Percentiles rank a stretch among this genome's conserved stretches.
These are phyloP conservation scores for Epistrophe grossulariae DNA, from an alignment of 2,888 invertebrate genomes.

Conservation along the genomic window DNA sequence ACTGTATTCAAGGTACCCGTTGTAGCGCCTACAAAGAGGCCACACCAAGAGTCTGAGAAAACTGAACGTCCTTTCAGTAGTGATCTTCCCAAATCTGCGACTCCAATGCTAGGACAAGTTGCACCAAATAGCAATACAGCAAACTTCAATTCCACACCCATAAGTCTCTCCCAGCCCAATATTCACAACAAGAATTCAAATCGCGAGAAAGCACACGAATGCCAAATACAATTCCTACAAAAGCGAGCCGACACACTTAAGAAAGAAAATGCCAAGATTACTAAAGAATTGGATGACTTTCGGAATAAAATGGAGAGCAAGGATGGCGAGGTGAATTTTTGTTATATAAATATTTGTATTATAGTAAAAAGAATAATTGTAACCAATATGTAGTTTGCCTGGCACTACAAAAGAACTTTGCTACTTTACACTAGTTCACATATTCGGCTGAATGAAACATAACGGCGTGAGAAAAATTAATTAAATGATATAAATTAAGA, in stretches of 20 bases:
- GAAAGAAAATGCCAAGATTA: conserved; percentile 80
- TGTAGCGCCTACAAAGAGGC: conserved; percentile 46
- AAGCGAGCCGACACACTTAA: conserved; percentile 81
- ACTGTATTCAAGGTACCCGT: conserved; percentile 49
- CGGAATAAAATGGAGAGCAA: conserved; percentile 79
- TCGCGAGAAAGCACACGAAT: conserved; percentile 69
- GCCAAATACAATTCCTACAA: conserved; percentile 81
- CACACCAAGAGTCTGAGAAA: conserved; percentile 36
- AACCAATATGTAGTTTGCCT: too few relatives aligned
- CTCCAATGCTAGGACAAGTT: conserved; percentile 37
- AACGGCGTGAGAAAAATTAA: too few relatives aligned
- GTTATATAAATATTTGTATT: not conserved
- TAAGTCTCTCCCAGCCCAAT: conserved; percentile 37
- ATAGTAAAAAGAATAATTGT: too few relatives aligned
- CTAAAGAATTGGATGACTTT: conserved; percentile 79
- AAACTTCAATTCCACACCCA: not conserved
- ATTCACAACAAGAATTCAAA: conserved; percentile 23
- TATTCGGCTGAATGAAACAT: too few relatives aligned
- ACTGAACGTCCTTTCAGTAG: conserved; percentile 39
- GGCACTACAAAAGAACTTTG: too few relatives aligned
- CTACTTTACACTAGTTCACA: too few relatives aligned
- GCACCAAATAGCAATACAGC: not conserved
- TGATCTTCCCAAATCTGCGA: conserved; percentile 21
- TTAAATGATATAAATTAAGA: too few relatives aligned
- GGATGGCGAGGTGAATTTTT: conserved; percentile 79